Conservation (phyloP, 1,140 invertebrate species). For the Saccostrea glomerata region DNA sequence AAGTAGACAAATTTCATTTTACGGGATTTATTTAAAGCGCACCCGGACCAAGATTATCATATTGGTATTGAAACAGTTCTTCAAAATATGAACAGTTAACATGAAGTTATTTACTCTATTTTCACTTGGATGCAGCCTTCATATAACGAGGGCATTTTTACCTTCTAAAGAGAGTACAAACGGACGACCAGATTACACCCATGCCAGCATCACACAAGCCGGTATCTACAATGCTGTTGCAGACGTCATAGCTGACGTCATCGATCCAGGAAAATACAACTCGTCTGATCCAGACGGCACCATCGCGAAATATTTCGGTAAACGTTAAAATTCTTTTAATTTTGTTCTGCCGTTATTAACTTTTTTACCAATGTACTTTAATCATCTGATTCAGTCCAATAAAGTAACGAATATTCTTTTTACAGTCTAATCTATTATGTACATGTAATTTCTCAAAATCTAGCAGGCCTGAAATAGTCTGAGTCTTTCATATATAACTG, state of each 20-base stretch:
- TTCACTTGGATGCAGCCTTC: not conserved
- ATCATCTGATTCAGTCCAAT: no score
- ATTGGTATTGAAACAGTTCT: not conserved
- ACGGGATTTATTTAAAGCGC: no score
- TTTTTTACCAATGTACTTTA: no score
- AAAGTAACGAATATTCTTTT: no score
- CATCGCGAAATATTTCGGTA: not conserved
- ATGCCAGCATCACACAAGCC: constrained; percentile 36
- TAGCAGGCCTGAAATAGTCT: no score
- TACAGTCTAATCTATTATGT: no score
- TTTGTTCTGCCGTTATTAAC: no score
- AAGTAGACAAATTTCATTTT: not conserved
- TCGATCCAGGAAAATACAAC: constrained; percentile 10
- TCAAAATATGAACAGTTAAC: not conserved
- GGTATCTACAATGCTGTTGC: constrained; percentile 6
- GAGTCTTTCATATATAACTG: no score
- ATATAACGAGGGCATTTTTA: not conserved
- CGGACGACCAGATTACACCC: constrained; percentile 13
- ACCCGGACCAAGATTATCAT: not conserved
- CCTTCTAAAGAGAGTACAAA: not conserved
- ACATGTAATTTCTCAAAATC: no score
- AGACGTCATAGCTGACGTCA: not conserved
- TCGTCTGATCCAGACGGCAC: not conserved
- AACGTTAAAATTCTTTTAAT: not conserved
- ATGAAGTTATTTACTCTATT: not conserved